Base-by-base conservation (phyloP, 2,113 vertebrate species). In the Cacatua alba region DNA sequence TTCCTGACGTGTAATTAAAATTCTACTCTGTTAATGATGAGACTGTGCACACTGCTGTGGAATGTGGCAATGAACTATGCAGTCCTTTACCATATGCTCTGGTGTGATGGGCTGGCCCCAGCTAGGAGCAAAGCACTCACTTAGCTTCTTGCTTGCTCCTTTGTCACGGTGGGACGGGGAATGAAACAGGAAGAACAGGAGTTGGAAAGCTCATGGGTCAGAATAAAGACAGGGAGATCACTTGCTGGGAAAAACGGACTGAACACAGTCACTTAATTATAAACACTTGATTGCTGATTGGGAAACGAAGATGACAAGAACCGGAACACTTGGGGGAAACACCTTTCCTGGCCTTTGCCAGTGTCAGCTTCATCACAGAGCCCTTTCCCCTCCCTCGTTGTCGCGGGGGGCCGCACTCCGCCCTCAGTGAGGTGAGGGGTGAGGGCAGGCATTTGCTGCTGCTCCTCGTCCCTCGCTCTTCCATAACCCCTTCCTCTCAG, bases 341-440 rank as follows among this genome's bases (percentile, higher is more conserved):
- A 17, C 39, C 3, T 25, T 72, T 74, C 3, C 8, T 43, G 6
- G 16, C 23, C 12, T 76, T 72, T 37, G 18, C 48, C 25, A 14
- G 41, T 23, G 57, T 43, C 24, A 4, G 6, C 25, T 20, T 52
- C 13, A 23, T 23, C 48, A 7, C 17, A 11, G 84, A 5, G 52
- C 8, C 6, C 24, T 13, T 37, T 44, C 11, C 17, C 17, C 29
- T 25, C 29, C 35, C 9, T 48, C 0, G 0, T 7, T 9, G 41
- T 18, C 0, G 1, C 79, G 62, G 52, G 0, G 4, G 23, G 35
- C 13, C 13, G 12, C 5, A 0, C 43, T 37, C 11, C 23, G 46
- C 26, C 69, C 35, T 51, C 1, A 3, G 15, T 21, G 53, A 37
- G 55, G 9, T 21, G 24, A 46, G 44, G 41, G 33, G 20, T 10